A percentile compares a stretch with the other conserved stretches of the same genome.
These are phyloP conservation scores for Perizoma flavofasciatum DNA, from an alignment of 2,888 invertebrate genomes.

Conservation along the genomic window DNA sequence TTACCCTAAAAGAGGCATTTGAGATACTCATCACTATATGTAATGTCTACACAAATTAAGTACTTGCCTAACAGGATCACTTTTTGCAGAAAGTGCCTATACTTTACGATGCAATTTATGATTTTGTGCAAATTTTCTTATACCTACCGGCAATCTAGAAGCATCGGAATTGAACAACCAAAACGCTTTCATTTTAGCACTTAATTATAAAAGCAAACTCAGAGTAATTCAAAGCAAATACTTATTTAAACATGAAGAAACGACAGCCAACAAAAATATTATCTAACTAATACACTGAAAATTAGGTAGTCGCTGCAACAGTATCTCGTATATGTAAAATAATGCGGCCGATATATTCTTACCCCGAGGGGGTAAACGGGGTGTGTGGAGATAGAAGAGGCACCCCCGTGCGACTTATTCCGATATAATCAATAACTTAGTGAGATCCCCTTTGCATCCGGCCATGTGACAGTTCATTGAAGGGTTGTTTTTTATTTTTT, in stretches of 20 bases:
- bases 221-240: too few species aligned
- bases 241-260: not conserved
- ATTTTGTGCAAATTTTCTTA: too few species aligned
- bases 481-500: slow-evolving; percentile 65
- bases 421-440: slow-evolving; percentile 85
- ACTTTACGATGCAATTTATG: too few species aligned
- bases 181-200: too few species aligned
- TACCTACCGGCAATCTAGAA: too few species aligned
- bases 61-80: too few species aligned
- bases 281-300: slow-evolving; percentile 55
- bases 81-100: too few species aligned
- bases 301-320: slow-evolving; percentile 72
- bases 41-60: not conserved
- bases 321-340: slow-evolving; percentile 83
- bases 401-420: slow-evolving; percentile 79
- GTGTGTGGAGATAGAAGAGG: slow-evolving; percentile 51
- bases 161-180: too few species aligned
- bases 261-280: slow-evolving; percentile 21
- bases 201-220: too few species aligned
- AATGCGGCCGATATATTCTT: slow-evolving; percentile 80
- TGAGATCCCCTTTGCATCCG: slow-evolving; percentile 84
- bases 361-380: slow-evolving; percentile 60
- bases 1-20: not conserved
- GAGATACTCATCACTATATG: not conserved
- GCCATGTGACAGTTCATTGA: slow-evolving; percentile 80